Evolutionary conservation across 2,797 vertebrate species (phyloP), one percentile per base, ranked within the genome.

Genomic region (Myoxocephalus aenaeus): DNA sequence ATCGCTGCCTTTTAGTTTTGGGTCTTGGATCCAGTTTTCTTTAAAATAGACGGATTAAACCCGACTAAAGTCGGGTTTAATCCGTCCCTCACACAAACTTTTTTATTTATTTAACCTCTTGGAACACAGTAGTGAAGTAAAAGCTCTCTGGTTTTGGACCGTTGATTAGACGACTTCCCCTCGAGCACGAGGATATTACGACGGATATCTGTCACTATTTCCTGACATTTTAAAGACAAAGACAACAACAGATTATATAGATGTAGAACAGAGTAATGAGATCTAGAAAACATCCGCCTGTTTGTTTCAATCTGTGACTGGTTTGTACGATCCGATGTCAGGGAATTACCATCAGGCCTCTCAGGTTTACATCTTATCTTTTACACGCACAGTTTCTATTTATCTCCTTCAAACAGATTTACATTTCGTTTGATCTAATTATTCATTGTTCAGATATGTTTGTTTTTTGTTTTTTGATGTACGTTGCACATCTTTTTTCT

Each of bases 401-500:
- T 25, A 11, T 54, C 38, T 34, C 61, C 36, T 27, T 74, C 12
- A 56, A n/a, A 20, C 22, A 10, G 3, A 10, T 57, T 40, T 54
- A 2, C 20, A 65, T 58, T 38, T 62, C 15, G n/a, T n/a, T 78
- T 70, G 13, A 27, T 62, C 66, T 42, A 11, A 32, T 61, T 32
- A 58, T 50, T 54, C 4, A 22, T 29, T 65, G 27, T 20, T 57
- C 13, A 1, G 22, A 36, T 61, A 29, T 71, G 29, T 63, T 20
- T 58, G 18, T 25, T 14, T 29, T 42, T 13, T 18, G 3, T 75
- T 58, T 32, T 48, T 61, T 27, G 34, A 64, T 73, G 53, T 63
- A 2, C 27, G 65, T 66, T 77, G 9, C 56, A 58, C 63, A 12
- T 64, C 46, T 20, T 73, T 75, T 15, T 53, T 77, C 72, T 70